Percentiles rank a stretch among this genome's conserved stretches.
Conservation (phyloP, 2,888 invertebrate species). For the Eupeodes latifasciatus region DNA sequence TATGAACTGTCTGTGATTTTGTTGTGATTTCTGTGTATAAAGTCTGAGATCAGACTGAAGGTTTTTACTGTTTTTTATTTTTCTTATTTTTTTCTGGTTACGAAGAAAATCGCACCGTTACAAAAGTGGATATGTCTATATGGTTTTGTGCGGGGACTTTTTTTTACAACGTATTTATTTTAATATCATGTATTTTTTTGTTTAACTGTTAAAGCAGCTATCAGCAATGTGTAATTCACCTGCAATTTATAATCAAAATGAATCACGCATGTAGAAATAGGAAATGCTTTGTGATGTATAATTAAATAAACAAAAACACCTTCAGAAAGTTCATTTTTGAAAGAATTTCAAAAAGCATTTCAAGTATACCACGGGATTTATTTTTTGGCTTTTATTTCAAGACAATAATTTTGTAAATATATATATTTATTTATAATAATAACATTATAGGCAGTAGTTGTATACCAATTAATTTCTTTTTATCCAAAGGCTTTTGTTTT, state of each 20-base stretch:
- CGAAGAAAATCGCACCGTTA: conserved; percentile 11
- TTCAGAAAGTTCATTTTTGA: too few species aligned
- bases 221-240: background rate
- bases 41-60: conserved; percentile 61
- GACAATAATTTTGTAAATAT: too few species aligned
- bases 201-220: background rate
- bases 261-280: background rate
- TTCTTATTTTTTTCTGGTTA: background rate
- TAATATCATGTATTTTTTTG: background rate
- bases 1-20: conserved; percentile 73
- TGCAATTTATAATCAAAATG: background rate
- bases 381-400: too few species aligned
- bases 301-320: background rate
- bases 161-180: background rate
- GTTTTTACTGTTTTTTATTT: conserved; percentile 39
- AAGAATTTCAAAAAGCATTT: too few species aligned
- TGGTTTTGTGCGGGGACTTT: background rate
- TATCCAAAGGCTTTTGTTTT: too few species aligned
- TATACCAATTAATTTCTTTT: too few species aligned
- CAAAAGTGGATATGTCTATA: background rate
- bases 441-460: too few species aligned
- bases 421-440: too few species aligned
- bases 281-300: background rate
- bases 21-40: conserved; percentile 11
- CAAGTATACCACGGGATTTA: too few species aligned